Evolutionary conservation across 53 echinoderm and acorn worm genomes (phyloP), one percentile per base, ranked within the genome.

Genomic region (Luidia sarsii): DNA sequence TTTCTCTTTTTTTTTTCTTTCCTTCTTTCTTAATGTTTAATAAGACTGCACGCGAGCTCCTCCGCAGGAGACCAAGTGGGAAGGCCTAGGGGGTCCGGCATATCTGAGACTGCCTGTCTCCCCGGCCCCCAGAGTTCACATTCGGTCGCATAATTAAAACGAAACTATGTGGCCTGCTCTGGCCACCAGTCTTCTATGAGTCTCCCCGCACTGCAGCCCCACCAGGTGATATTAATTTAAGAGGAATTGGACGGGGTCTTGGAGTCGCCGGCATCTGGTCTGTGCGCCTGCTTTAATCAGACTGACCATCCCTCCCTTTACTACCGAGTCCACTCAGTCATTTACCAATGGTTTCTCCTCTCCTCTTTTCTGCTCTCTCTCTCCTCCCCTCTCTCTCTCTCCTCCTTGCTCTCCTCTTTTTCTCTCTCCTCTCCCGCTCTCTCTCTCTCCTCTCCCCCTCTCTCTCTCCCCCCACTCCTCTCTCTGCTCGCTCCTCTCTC

Each of bases 111-210:
- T 77, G 60, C 6, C 60, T 60, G 77, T 77, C 77, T 77, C 77
- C 77, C 77, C 11, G 39, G 32, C 59, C n/a, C n/a, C n/a, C n/a
- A 48, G 77, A 77, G 77, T 60, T 77, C 77, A 77, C 60, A 77
- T 60, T 60, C 77, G 77, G 77, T 77, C 77, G 77, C 77, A 77
- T 61, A 77, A 77, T 77, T 77, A 77, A 77, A 77, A 77, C 61
- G 77, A 77, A 61, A 77, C 77, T 77, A 24, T 38, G 75, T 57
- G 45, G 22, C 1, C 7, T 18, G 67, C 41, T 45, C 45, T 67
- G 28, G n/a, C n/a, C n/a, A n/a, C n/a, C 37, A 14, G 35, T 29
- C 31, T 2, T 28, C 28, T 36, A n/a, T 36, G 19, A 33, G 32
- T 21, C 36, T 61, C 30, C 60, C 25, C 31, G 29, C 29, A 39